Base-by-base conservation (phyloP, 2,113 vertebrate genomes). In the Etheostoma cragini region DNA sequence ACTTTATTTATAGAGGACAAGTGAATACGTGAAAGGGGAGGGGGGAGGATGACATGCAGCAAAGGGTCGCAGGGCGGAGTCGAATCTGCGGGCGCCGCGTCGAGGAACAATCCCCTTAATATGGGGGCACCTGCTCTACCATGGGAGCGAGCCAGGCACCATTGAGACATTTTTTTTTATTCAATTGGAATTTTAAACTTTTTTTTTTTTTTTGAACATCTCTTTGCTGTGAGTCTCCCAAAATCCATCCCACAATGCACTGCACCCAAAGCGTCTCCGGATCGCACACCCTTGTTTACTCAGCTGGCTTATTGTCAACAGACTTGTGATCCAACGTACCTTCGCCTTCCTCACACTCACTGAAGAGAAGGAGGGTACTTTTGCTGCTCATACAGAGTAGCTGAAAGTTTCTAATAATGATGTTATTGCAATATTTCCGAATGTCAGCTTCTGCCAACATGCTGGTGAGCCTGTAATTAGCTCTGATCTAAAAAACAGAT, bases 401-500 rank as follows among this genome's bases (percentile, higher is more conserved):
- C 33, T 61, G 21, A 45, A 62, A 47, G 22, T 62, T 7, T 13
- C 46, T 61, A 46, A 58, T 45, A 17, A 58, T 45, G 19, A 58
- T 74, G 6, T 21, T 66, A 56, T 71, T 47, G 46, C 60, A 65
- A 14, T 69, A 64, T 53, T 78, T 73, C 62, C 68, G 54, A 38
- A 22, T 66, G n/a, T 58, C 74, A 26, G 49, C 62, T 30, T 30
- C 42, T 78, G 75, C 35, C 69, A 61, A 70, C 75, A 75, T 16
- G 52, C 42, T 19, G 26, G 24, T 3, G 15, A 73, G 68, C 45
- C 45, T n/a, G 58, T 17, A n/a, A 69, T 54, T 75, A 53, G 26
- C 56, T 65, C 16, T 65, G 75, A 82, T 74, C 52, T 47, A 17
- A 65, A 21, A 75, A 72, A 64, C 46, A 78, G 57, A 65, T 72